These are phyloP conservation scores for Dimorphilus gyrociliatus DNA, from an alignment of 2,888 invertebrate species.

Conservation along the genomic window DNA sequence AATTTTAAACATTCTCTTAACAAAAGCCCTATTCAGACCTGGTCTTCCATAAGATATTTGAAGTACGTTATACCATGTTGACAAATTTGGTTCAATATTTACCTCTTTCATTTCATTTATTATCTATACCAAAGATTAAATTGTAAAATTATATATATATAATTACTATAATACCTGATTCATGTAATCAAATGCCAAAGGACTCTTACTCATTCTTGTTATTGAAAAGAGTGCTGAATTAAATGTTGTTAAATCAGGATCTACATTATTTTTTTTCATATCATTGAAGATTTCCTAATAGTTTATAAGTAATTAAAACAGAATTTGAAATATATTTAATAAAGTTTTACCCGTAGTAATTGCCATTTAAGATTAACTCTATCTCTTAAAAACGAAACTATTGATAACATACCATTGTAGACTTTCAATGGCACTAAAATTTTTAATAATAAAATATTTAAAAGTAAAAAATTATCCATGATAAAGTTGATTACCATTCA, in stretches of 20 bases:
- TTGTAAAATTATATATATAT: slow-evolving; percentile 2
- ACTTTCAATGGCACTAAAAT: slow-evolving; percentile 26
- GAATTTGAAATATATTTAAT: not conserved
- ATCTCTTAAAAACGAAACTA: slow-evolving; percentile 50
- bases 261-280: slow-evolving; percentile 46
- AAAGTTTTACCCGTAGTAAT: not conserved
- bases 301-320: not conserved
- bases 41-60: slow-evolving; percentile 51
- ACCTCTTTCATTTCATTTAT: not conserved
- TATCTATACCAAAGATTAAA: not conserved
- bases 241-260: slow-evolving; percentile 52
- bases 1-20: not conserved
- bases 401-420: slow-evolving; percentile 52
- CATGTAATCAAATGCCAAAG: too few species aligned
- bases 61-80: slow-evolving; percentile 56
- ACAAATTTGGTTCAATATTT: slow-evolving; percentile 50
- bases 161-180: too few species aligned
- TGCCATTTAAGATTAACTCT: slow-evolving; percentile 11
- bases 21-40: slow-evolving; percentile 35
- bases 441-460: slow-evolving; percentile 2
- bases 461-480: not conserved
- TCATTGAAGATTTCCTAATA: slow-evolving; percentile 44
- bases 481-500: slow-evolving; percentile 10
- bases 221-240: slow-evolving; percentile 47
- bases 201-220: slow-evolving; percentile 41